A percentile compares a stretch with the other conserved stretches of the same genome.
phyloP scores from a whole-genome alignment of 2,113 vertebrate genomes.

The Dasyornis broadbenti region DNA sequence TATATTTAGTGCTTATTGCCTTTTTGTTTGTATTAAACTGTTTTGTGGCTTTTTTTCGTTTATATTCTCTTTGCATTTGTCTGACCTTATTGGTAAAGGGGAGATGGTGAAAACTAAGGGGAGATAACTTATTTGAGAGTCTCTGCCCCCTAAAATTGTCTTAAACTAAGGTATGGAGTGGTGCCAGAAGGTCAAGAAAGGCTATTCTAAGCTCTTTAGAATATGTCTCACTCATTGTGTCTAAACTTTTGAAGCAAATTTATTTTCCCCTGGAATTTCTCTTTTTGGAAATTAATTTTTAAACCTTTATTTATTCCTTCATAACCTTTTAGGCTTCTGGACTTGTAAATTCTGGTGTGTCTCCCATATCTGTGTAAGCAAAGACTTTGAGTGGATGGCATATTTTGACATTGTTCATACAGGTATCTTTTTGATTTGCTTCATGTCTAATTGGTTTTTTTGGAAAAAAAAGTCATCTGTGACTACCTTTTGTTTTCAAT shows the following conservation, averaged over 20 bases:
- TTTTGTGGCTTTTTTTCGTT: background rate
- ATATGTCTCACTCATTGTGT: background rate
- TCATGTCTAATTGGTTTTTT: background rate
- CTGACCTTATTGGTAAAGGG: no score
- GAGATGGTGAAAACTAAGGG: background rate
- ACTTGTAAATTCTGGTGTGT: background rate
- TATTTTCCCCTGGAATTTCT: background rate
- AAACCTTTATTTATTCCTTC: background rate
- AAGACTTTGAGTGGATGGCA: background rate
- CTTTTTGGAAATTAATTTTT: background rate
- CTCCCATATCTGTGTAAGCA: rapidly evolving
- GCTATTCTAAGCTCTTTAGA: background rate
- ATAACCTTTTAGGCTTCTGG: background rate
- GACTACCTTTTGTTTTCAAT: background rate
- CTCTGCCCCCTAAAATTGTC: background rate
- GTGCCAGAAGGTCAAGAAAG: background rate
- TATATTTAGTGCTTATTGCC: background rate
- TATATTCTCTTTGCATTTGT: rapidly evolving
- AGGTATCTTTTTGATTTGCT: background rate
- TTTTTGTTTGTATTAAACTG: no score
- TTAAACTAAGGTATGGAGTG: background rate
- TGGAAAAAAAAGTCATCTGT: background rate
- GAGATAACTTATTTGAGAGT: background rate
- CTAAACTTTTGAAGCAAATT: background rate
- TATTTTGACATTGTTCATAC: background rate